Evolutionary conservation across 1,140 invertebrate species (phyloP).

Genomic region (Formica exsecta): DNA sequence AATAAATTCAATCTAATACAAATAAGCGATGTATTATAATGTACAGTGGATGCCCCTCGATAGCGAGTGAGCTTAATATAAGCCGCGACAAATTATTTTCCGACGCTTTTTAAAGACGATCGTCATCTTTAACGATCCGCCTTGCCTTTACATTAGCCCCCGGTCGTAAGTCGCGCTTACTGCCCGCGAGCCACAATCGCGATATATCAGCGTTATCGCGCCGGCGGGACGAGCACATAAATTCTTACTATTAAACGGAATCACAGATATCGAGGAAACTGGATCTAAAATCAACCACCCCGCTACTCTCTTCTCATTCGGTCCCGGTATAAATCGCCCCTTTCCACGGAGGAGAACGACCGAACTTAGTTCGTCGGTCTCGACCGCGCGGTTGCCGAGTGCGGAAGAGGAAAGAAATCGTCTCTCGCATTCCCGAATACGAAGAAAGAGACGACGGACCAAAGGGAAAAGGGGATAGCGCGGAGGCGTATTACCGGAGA

Average conservation of each 20-base stretch:
- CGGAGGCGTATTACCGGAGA: constrained; percentile 65
- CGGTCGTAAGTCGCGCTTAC: not conserved
- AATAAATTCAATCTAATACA: constrained; percentile 6
- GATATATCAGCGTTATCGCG: constrained; percentile 26
- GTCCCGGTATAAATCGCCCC: constrained; percentile 62
- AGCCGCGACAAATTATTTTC: constrained; percentile 28
- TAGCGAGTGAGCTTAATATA: not conserved
- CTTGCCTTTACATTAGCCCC: not conserved
- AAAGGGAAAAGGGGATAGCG: not conserved
- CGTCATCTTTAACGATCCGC: not conserved
- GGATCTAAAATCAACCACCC: constrained; percentile 21
- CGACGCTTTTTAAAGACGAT: not conserved
- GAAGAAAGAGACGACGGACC: constrained; percentile 33
- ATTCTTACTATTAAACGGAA: constrained; percentile 61
- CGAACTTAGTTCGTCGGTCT: constrained; percentile 45
- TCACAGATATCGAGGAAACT: constrained; percentile 42
- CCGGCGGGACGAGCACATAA: constrained; percentile 12
- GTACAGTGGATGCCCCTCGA: not conserved
- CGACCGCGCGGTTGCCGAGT: constrained; percentile 12
- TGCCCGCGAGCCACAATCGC: constrained; percentile 33
- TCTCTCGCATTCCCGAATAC: constrained; percentile 41
- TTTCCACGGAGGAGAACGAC: constrained; percentile 25
- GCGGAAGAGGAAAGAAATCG: constrained; percentile 56
- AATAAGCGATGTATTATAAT: not conserved
- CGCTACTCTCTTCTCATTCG: constrained; percentile 45